Conservation (phyloP, 2,797 vertebrate species). For the Tinamus major region DNA sequence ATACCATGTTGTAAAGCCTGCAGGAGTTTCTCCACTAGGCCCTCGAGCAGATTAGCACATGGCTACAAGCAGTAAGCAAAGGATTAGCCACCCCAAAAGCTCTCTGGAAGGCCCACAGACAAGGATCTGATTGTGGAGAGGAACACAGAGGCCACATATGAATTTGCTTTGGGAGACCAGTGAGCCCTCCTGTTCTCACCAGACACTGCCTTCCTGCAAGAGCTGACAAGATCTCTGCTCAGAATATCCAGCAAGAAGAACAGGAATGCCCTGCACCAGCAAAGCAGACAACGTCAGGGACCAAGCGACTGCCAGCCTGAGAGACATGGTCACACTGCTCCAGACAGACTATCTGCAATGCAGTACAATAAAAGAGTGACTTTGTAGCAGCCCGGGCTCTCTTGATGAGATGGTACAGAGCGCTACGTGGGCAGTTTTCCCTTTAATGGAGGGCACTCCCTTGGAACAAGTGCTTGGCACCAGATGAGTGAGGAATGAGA, state of each 20-base stretch:
- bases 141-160: fast-evolving
- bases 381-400: not conserved
- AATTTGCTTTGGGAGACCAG: not conserved
- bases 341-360: constrained; percentile 21
- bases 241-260: not conserved
- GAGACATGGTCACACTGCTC: not conserved
- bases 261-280: not conserved
- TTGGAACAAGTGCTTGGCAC: constrained; percentile 55
- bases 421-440: not conserved
- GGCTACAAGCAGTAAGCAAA: not conserved
- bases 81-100: not conserved
- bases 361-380: not conserved
- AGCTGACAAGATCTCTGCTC: not conserved
- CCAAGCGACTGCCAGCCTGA: not conserved
- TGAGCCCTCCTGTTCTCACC: too few relatives aligned
- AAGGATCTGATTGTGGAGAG: not conserved
- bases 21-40: not conserved
- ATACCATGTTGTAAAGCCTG: not conserved
- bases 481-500: constrained; percentile 50
- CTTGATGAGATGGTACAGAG: not conserved
- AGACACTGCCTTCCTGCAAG: not conserved
- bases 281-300: not conserved
- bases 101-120: not conserved
- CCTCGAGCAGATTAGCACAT: not conserved
- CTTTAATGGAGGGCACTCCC: constrained; percentile 56